These are phyloP conservation scores for Drosophila ficusphila DNA, from an alignment of 1,140 invertebrate species.

Conservation along the genomic window DNA sequence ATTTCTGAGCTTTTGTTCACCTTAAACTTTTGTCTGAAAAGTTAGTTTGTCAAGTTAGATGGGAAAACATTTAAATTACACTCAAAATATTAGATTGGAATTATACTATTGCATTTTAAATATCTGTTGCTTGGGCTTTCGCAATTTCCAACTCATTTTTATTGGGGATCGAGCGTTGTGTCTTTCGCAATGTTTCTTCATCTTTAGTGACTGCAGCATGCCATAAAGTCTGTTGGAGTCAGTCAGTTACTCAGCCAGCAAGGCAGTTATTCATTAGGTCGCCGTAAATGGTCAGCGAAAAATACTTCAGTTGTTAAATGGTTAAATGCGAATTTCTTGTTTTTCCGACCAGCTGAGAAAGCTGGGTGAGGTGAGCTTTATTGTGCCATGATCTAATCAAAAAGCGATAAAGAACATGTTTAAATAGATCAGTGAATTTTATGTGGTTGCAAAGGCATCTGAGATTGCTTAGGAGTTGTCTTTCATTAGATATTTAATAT, in stretches of 20 bases:
- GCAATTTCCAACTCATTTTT: conserved; percentile 21
- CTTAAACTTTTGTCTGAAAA: too few species aligned
- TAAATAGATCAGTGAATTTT: conserved; percentile 22
- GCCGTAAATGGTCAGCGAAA: conserved; percentile 65
- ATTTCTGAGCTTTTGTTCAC: conserved; percentile 24
- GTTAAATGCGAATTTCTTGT: conserved; percentile 76
- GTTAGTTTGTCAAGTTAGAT: too few species aligned
- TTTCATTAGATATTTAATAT: too few species aligned
- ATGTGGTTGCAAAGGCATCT: background rate
- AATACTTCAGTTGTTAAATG: conserved; percentile 57
- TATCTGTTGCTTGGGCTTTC: conserved; percentile 9
- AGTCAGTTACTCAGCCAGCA: conserved; percentile 46
- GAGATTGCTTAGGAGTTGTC: background rate
- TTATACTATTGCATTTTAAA: background rate
- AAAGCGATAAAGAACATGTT: conserved; percentile 32
- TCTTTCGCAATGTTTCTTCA: conserved; percentile 35
- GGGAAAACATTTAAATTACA: conserved; percentile 55
- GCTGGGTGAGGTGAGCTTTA: conserved; percentile 20
- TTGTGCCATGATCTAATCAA: conserved; percentile 38
- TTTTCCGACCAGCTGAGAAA: conserved; percentile 11
- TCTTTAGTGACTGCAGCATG: conserved; percentile 43
- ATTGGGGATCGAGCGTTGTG: background rate
- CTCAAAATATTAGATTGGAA: conserved; percentile 12
- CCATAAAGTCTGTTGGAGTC: conserved; percentile 44
- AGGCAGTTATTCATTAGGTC: conserved; percentile 61